A percentile compares a stretch with the other conserved stretches of the same genome.
phyloP scores from a whole-genome alignment of 2,113 vertebrate genomes.

The Phyllopteryx taeniolatus region DNA sequence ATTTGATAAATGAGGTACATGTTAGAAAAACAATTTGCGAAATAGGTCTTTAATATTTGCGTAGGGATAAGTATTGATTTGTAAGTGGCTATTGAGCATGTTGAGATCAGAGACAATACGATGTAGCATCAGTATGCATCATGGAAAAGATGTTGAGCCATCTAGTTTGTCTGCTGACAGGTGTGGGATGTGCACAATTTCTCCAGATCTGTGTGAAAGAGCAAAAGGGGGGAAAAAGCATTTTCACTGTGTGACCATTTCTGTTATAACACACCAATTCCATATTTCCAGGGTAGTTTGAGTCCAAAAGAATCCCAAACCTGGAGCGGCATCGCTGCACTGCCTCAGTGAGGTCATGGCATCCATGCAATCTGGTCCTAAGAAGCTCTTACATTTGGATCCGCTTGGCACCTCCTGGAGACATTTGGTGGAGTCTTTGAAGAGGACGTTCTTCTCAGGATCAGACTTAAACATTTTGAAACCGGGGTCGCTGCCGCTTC shows the following conservation, averaged over 20 bases:
- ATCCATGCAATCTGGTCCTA: constrained; percentile 45
- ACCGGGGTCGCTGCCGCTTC: fast-evolving
- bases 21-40: constrained; percentile 7
- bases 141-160: not conserved
- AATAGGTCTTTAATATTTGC: too few species aligned
- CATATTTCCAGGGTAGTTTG: not conserved
- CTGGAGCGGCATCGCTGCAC: constrained; percentile 51
- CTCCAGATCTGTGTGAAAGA: constrained; percentile 71
- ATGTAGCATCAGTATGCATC: constrained; percentile 6
- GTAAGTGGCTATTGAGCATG: constrained; percentile 2
- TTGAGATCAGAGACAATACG: constrained; percentile 8
- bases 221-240: fast-evolving
- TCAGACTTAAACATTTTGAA: constrained; percentile 67
- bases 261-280: not conserved
- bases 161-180: constrained; percentile 51
- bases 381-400: constrained; percentile 44
- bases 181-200: constrained; percentile 74
- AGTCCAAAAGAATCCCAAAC: constrained; percentile 48
- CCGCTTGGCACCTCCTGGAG: constrained; percentile 53
- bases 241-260: not conserved
- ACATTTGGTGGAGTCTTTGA: constrained; percentile 77
- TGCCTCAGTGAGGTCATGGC: constrained; percentile 49
- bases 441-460: constrained; percentile 68
- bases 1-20: constrained; percentile 50
- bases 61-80: not conserved